Evolutionary conservation across 2,797 vertebrate genomes (phyloP), one percentile per base, ranked within the genome.

Genomic region (Manis crassicaudata): DNA sequence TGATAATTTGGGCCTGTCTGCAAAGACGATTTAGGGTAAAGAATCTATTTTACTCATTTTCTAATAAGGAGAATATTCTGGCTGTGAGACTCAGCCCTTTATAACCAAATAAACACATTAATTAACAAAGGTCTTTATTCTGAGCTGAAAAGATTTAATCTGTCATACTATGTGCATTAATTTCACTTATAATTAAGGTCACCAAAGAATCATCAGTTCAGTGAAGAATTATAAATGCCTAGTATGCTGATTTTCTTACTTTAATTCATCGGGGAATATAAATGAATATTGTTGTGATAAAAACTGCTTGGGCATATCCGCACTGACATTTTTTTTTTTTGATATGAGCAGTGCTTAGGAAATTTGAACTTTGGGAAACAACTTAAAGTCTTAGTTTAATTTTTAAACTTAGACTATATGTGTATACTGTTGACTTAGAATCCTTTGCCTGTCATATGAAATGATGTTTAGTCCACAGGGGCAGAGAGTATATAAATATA

Each of bases 41-140:
- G 73, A 85, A 75, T 46, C 62, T 85, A 50, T 95, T 93, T 88
- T 62, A 82, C 37, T 92, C 4, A 2, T 86, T 97, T 96, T 92
- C 68, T 95, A 77, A 50, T 76, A 75, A 81, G 56, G 58, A 88
- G 95, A 88, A 70, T 88, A 79, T 79, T 92, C 60, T 72, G 75
- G n/a, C n/a, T 35, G 76, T 46, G 35, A 94, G 91, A 54, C 67
- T 37, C 62, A 93, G 37, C 6, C 60, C 35, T 92, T 85, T n/a
- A 90, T 60, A 88, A 80, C 12, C 62, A 82, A 96, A 83, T 60
- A 84, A 40, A 73, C 23, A 23, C 68, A 89, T 50, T 76, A 84
- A 81, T 87, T 93, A 94, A 46, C 56, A 88, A 77, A 60, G 10
- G n/a, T 80, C 70, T 92, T 96, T 63, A 60, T 50, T 90, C 70